These are phyloP conservation scores for Erebia palarica DNA, from an alignment of 2,888 invertebrate species.

Conservation along the genomic window DNA sequence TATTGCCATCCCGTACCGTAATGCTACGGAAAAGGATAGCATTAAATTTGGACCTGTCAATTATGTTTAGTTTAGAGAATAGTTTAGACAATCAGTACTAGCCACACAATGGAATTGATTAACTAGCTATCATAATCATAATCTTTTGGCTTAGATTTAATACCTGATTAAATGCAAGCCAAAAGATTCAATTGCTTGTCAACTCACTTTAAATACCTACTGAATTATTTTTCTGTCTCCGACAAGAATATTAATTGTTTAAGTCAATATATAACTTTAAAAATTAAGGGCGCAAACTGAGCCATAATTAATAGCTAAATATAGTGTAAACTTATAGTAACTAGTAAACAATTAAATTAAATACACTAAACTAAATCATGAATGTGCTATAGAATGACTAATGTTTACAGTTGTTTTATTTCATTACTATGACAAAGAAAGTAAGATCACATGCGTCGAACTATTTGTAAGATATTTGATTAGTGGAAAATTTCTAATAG, in stretches of 20 bases:
- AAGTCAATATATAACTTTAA: not conserved
- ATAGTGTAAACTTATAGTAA: not conserved
- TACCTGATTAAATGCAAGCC: too few relatives aligned
- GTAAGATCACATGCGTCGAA: conserved; percentile 6
- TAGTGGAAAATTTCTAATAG: conserved; percentile 2
- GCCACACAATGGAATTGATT: too few relatives aligned
- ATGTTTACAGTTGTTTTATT: not conserved
- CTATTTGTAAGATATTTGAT: not conserved
- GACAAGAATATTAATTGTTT: not conserved
- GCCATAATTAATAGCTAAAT: not conserved
- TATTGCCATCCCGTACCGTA: too few relatives aligned
- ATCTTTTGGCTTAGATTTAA: too few relatives aligned
- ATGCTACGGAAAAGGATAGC: too few relatives aligned
- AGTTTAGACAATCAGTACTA: too few relatives aligned
- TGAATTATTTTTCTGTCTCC: not conserved
- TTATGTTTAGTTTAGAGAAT: too few relatives aligned
- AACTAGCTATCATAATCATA: too few relatives aligned
- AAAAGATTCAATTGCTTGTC: not conserved
- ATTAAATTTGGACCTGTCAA: too few relatives aligned
- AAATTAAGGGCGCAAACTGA: not conserved
- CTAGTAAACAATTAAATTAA: not conserved
- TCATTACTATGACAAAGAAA: not conserved
- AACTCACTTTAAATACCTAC: not conserved
- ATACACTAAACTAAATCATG: not conserved
- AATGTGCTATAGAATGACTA: not conserved